Conservation (phyloP, 2,888 invertebrate species). For the Neoascia interrupta region DNA sequence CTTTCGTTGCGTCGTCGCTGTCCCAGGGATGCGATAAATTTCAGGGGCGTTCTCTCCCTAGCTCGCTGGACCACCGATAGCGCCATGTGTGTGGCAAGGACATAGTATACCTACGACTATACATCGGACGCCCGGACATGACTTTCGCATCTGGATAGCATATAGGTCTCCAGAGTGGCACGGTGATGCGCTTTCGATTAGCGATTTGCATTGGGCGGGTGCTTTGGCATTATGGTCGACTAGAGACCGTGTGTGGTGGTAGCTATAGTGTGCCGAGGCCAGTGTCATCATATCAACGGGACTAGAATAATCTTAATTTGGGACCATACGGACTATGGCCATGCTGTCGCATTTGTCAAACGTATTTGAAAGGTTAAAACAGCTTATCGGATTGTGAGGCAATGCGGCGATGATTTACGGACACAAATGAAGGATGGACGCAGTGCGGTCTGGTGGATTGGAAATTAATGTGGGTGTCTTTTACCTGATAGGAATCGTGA, state of each 20-base stretch:
- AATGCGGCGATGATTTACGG: conserved; percentile 54
- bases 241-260: conserved; percentile 25
- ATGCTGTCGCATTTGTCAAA: conserved; percentile 55
- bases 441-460: not conserved
- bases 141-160: conserved; percentile 23
- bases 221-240: not conserved
- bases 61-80: conserved; percentile 23
- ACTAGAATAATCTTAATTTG: conserved; percentile 61
- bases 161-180: conserved; percentile 43
- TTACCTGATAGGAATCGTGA: conserved; percentile 41
- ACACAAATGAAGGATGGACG: conserved; percentile 38
- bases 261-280: not conserved
- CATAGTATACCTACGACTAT: not conserved
- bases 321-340: conserved; percentile 32
- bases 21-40: conserved; percentile 55
- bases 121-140: not conserved
- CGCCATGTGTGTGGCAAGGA: not conserved
- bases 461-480: no score
- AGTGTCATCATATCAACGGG: conserved; percentile 42
- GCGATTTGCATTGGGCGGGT: conserved; percentile 27
- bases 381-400: conserved; percentile 58
- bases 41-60: conserved; percentile 26
- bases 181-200: conserved; percentile 50
- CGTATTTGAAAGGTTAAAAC: conserved; percentile 50
- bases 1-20: conserved; percentile 31